Percentiles rank a stretch among this genome's conserved stretches.
Evolutionary conservation across 2,888 invertebrate species (phyloP).

Genomic region (Euplexia lucipara): DNA sequence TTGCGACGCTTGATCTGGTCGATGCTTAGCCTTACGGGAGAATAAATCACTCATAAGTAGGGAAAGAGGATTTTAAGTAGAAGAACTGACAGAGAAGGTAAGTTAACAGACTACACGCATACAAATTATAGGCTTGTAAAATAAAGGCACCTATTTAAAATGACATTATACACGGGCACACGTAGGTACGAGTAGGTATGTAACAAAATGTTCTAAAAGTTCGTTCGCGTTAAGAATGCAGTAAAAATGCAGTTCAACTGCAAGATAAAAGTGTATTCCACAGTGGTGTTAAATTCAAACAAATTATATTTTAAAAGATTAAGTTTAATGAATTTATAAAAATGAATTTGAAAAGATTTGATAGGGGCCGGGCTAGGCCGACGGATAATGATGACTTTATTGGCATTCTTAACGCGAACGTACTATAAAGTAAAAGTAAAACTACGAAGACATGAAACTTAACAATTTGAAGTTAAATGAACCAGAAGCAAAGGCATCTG

Average conservation of each 20-base stretch:
- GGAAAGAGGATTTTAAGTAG: not conserved
- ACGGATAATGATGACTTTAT: too few species aligned
- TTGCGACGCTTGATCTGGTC: too few species aligned
- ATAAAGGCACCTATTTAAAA: not conserved
- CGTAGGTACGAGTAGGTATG: not conserved
- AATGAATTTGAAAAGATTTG: too few species aligned
- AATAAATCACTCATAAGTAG: not conserved
- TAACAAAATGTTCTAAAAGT: not conserved
- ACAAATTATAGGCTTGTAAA: not conserved
- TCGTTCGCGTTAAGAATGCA: too few species aligned
- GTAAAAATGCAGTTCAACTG: too few species aligned
- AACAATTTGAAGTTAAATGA: conserved; percentile 27
- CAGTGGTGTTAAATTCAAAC: too few species aligned
- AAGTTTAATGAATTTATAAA: too few species aligned
- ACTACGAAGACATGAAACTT: conserved; percentile 19
- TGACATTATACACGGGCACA: not conserved
- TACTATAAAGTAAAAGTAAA: conserved; percentile 17
- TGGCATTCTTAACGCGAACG: too few species aligned
- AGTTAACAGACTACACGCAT: not conserved
- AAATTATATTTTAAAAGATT: too few species aligned
- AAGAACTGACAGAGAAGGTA: not conserved
- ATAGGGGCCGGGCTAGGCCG: too few species aligned
- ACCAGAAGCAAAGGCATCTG: conserved; percentile 25
- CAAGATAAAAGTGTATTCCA: too few species aligned
- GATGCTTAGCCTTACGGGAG: too few species aligned